Evolutionary conservation across 1,140 invertebrate genomes (phyloP).

Genomic region (Drosophila mojavensis): DNA sequence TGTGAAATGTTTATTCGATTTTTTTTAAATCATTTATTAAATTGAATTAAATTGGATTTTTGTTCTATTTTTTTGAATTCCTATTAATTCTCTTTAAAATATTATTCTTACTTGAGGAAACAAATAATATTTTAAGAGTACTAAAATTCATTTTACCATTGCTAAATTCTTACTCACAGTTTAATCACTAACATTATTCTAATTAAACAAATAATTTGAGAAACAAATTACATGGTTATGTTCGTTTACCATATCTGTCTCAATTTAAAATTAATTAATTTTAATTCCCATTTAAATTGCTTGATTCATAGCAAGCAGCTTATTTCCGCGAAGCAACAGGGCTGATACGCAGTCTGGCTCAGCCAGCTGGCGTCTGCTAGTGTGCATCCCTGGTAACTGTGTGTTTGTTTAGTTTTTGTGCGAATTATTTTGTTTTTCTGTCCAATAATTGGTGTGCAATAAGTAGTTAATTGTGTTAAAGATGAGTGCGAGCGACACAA

Average conservation of each 20-base stretch:
- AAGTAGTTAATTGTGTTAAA: slow-evolving; percentile 43
- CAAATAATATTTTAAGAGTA: no score
- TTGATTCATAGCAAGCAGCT: slow-evolving; percentile 49
- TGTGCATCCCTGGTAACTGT: slow-evolving; percentile 47
- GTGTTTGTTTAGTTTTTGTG: slow-evolving; percentile 63
- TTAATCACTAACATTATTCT: no score
- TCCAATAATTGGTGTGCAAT: slow-evolving; percentile 29
- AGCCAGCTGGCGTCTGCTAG: slow-evolving; percentile 29
- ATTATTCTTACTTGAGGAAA: neutral
- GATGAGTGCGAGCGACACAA: slow-evolving; percentile 87
- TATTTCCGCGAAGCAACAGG: slow-evolving; percentile 57
- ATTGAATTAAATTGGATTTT: no score
- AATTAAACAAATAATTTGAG: neutral
- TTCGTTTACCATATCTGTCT: no score
- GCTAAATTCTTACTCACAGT: no score
- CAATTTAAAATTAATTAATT: no score
- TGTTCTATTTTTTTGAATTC: neutral
- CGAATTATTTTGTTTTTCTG: slow-evolving; percentile 38
- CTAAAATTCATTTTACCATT: no score
- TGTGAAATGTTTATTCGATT: no score
- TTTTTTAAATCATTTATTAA: no score
- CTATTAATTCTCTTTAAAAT: neutral
- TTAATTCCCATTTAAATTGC: neutral
- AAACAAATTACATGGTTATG: no score
- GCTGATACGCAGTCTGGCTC: slow-evolving; percentile 20